Base-by-base conservation (phyloP, 2,797 vertebrate species). In the Sebastes miniatus region DNA sequence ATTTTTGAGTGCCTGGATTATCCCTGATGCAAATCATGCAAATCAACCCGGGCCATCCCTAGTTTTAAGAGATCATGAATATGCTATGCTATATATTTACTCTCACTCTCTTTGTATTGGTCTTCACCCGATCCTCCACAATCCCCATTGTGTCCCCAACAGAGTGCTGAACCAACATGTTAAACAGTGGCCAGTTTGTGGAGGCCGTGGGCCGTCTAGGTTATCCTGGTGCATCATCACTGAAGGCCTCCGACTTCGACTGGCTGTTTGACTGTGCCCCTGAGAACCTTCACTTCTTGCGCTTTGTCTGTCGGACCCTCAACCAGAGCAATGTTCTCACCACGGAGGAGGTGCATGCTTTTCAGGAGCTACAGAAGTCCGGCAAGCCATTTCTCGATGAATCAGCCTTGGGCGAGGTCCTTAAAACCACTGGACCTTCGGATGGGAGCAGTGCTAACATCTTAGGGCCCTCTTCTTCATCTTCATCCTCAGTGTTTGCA, bases 231-330 rank as follows among this genome's bases (percentile, higher is more conserved):
- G 95, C 95, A 0, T 87, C 94, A 56, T 87, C 86, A 10, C 95
- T 99, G 57, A 96, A 96, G 86, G 96, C 95, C 71, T 97, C 96
- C 2, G 97, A 99, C 88, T 99, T 99, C 80, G 98, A 99, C 88
- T 99, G 99, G 98, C 93, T 99, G 77, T 99, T 99, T 89, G 97
- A 98, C 66, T 95, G 97, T 5, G 87, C 94, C 24, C 94, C 80
- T 0, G 97, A 97, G 85, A 95, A 93, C 59, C 95, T 91, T 71
- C 89, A 95, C 5, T 97, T 99, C 86, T 84, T 99, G 86, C 95
- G 95, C 10, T 98, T 98, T 90, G 96, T 99, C 84, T 99, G 97
- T 91, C 93, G 92, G 36, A 96, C 88, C 43, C 80, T 98, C 83
- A 97, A 90, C 73, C 95, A 90, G 69, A 94, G 88, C 73, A 95